Evolutionary conservation across 2,113 vertebrate species (phyloP), one percentile per base, ranked within the genome.

Genomic region (Hippocampus barbouri): DNA sequence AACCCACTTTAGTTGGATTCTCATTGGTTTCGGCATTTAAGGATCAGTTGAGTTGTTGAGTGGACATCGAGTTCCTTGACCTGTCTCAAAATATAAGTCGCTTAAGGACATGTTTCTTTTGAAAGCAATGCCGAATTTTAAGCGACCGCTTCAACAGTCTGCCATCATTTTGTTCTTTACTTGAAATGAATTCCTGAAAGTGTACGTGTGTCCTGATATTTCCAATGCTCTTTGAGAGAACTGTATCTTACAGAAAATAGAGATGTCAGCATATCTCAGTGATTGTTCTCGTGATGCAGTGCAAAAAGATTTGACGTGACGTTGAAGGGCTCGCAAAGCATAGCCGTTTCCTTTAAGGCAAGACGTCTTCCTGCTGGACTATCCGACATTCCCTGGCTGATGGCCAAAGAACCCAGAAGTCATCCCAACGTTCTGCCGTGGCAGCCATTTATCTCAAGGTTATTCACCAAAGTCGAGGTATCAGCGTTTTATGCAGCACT

Each of bases 351-450:
- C 34, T 61, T 62, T n/a, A 23, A 54, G 53, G 2, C 53, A 54
- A n/a, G 8, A 15, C 68, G 51, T 73, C 60, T 69, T 84, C 79
- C 72, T 70, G 76, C 79, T 72, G 75, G 18, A 66, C 2, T 67
- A 62, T 73, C 74, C 43, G 67, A 61, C 71, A 83, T 85, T 84
- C 73, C 56, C 4, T 70, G 81, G 72, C 70, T 62, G 0, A 4
- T 10, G 2, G 70, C 59, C 27, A 61, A 61, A 61, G 14, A 61
- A 15, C 74, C 25, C 16, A 11, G 47, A 0, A 4, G 40, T 79
- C 51, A 66, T 76, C 61, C 38, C 72, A 47, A 66, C 25, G 27
- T 49, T 71, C 14, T 41, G 45, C 38, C 53, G 66, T 56, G 70
- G 67, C 71, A 70, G 73, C 25, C 15, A 34, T 57, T 60, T 64